Conservation (phyloP, 2,888 invertebrate species). For the Eupithecia centaureata region DNA sequence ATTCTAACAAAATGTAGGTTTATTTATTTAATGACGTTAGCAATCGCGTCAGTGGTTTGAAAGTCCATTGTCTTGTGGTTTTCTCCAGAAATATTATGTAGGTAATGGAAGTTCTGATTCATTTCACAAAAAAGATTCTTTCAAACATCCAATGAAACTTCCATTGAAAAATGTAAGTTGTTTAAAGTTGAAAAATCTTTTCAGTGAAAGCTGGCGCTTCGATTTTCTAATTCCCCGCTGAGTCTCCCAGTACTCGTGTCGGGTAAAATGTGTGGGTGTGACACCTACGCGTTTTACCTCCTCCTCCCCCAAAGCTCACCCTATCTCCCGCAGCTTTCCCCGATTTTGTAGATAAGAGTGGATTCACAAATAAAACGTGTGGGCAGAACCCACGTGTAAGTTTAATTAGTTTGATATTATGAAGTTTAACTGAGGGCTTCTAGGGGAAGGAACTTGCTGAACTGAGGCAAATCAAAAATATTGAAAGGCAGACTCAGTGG, state of each 20-base stretch:
- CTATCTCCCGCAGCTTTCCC: not conserved
- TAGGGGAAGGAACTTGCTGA: not conserved
- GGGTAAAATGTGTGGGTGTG: slow-evolving; percentile 4
- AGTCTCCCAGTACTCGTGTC: not conserved
- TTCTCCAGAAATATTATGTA: not conserved
- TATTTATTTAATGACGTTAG: not conserved
- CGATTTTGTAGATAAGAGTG: slow-evolving; percentile 6
- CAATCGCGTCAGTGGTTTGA: not conserved
- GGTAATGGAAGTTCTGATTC: not conserved
- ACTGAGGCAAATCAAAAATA: not conserved
- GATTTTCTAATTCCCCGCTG: not conserved
- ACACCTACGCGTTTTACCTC: slow-evolving; percentile 5
- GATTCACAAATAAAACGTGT: not conserved
- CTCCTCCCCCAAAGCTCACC: not conserved
- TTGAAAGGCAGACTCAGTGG: not conserved
- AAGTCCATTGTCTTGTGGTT: not conserved
- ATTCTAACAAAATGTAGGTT: not conserved
- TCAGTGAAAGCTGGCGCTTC: not conserved
- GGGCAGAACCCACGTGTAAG: not conserved
- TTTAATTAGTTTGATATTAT: slow-evolving; percentile 6
- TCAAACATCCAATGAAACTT: not conserved
- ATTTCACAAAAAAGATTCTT: not conserved
- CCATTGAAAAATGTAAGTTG: not conserved
- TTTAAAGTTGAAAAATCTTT: not conserved
- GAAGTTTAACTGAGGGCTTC: not conserved